Evolutionary conservation across 2,888 invertebrate species (phyloP), one percentile per base, ranked within the genome.

Genomic region (Thysanoteuthis rhombus): DNA sequence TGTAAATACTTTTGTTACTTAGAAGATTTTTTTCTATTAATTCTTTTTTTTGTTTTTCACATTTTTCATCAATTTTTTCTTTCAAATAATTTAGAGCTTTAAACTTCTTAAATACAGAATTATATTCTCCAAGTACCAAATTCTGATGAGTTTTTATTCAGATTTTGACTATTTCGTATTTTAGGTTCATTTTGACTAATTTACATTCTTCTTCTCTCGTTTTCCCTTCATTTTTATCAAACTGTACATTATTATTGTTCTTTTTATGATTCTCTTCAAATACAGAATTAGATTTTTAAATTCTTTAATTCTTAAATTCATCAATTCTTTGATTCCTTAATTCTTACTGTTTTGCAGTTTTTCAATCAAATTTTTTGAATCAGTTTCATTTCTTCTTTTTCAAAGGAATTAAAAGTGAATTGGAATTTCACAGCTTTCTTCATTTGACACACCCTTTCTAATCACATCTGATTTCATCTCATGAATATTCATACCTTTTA

Each of bases 401-500:
- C 36, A 75, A 75, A n/a, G n/a, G n/a, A 75, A 75, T 75, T 75
- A 75, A 75, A 75, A 36, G 4, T 16, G 36, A 75, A 36, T 75
- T 19, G 19, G 75, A 75, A 36, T 75, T 75, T 75, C 75, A 75
- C 75, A 36, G n/a, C 12, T 75, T 75, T 75, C 36, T 75, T 75
- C n/a, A 75, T 75, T 75, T 75, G 75, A n/a, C 75, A 75, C 16
- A 75, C n/a, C n/a, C 36, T 36, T n/a, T n/a, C 75, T 36, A 75
- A 75, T 75, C n/a, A 75, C 16, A n/a, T 75, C 75, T n/a, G n/a
- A n/a, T 75, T 75, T 36, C 75, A 75, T 36, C 75, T 75, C 75
- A n/a, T 75, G 75, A 75, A 75, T 75, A 75, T 75, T 75, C 75
- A 75, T 75, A 75, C n/a, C 75, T 75, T 75, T 75, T 75, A 75